phyloP scores from a whole-genome alignment of 2,888 invertebrate genomes.

The Glomeris marginata region DNA sequence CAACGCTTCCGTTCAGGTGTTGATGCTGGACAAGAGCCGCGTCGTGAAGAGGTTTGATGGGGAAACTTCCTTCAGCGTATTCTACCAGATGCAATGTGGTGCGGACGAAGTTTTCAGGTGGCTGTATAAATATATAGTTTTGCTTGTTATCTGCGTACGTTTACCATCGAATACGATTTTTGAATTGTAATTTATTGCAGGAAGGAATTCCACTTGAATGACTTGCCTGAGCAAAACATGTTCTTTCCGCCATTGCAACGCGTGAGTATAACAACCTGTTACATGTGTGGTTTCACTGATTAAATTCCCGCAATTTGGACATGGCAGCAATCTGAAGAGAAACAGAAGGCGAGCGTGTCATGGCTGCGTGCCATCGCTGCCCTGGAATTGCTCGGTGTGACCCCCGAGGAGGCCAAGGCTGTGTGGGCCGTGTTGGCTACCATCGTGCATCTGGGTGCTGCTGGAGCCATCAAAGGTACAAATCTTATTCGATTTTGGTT shows the following conservation, averaged over 20 bases:
- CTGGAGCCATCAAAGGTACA: constrained; percentile 58
- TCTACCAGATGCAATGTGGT: constrained; percentile 60
- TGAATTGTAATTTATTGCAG: constrained; percentile 21
- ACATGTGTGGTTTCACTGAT: neutral
- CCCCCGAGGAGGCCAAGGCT: constrained; percentile 60
- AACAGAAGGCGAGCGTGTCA: constrained; percentile 58
- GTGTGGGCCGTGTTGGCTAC: constrained; percentile 80
- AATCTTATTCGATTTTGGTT: neutral
- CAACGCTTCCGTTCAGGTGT: constrained; percentile 73
- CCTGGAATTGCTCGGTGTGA: constrained; percentile 56
- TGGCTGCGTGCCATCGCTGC: constrained; percentile 66
- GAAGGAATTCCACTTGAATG: constrained; percentile 68
- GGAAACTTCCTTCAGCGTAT: constrained; percentile 52
- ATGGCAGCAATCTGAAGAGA: constrained; percentile 55
- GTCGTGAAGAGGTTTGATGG: constrained; percentile 53
- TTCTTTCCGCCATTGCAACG: constrained; percentile 64
- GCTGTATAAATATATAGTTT: neutral
- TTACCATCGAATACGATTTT: neutral
- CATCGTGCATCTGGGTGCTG: constrained; percentile 84
- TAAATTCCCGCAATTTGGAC: constrained; percentile 4
- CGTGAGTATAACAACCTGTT: constrained; percentile 23
- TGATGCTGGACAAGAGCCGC: constrained; percentile 63
- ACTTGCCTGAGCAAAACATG: constrained; percentile 54
- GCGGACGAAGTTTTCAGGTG: constrained; percentile 46
- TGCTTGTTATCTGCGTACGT: neutral